Conservation (phyloP, 1,140 invertebrate genomes). For the Ostrea edulis region DNA sequence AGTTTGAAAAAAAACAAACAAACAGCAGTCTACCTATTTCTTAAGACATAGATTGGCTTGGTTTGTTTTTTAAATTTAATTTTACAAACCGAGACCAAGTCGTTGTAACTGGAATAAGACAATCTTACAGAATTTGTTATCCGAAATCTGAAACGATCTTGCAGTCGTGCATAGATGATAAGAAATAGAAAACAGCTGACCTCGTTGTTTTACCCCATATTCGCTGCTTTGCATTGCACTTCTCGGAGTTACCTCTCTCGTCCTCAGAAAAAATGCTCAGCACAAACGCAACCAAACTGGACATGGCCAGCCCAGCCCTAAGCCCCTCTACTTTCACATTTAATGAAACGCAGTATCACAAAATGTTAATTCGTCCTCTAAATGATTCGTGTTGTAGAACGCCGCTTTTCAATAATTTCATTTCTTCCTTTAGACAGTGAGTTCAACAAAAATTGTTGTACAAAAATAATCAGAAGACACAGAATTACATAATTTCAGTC, state of each 20-base stretch:
- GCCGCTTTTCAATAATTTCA: not conserved
- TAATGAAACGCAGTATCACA: not conserved
- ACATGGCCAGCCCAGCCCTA: not conserved
- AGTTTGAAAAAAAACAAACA: too few species aligned
- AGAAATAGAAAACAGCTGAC: not conserved
- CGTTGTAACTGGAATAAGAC: too few species aligned
- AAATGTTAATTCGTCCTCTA: not conserved
- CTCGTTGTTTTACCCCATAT: constrained; percentile 8
- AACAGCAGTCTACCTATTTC: too few species aligned
- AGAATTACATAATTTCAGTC: not conserved
- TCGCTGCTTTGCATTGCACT: not conserved
- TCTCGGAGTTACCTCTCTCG: not conserved
- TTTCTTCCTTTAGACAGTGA: not conserved
- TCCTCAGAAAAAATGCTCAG: constrained; percentile 30
- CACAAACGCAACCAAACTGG: constrained; percentile 31
- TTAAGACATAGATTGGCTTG: too few species aligned
- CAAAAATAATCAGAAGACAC: not conserved
- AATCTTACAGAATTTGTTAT: too few species aligned
- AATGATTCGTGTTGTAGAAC: not conserved
- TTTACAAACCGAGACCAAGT: too few species aligned
- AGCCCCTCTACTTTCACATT: constrained; percentile 18
- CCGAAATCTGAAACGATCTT: too few species aligned
- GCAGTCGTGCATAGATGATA: too few species aligned
- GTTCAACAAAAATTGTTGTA: not conserved
- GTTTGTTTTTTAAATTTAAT: too few species aligned